These are phyloP conservation scores for Odontocolon sp. DNA, from an alignment of 2,888 invertebrate species.

Conservation along the genomic window DNA sequence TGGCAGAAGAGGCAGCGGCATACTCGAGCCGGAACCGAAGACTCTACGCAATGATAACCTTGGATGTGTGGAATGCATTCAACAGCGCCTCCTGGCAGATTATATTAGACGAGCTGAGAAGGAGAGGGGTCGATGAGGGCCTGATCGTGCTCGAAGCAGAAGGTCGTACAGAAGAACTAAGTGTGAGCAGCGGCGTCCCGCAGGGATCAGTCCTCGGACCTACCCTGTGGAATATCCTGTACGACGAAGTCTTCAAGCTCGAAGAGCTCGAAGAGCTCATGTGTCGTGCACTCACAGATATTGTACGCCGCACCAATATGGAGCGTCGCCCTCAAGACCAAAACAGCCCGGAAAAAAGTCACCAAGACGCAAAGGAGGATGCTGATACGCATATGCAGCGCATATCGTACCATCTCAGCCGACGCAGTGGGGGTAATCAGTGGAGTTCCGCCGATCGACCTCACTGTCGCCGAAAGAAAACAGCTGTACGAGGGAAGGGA, in stretches of 20 bases:
- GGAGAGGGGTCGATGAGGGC: constrained; percentile 22
- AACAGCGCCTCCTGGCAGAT: constrained; percentile 53
- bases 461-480: background rate
- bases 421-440: background rate
- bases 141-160: constrained; percentile 36
- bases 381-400: background rate
- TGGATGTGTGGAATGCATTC: constrained; percentile 61
- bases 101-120: constrained; percentile 42
- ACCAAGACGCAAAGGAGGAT: background rate
- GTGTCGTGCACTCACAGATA: background rate
- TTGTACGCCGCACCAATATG: constrained; percentile 48
- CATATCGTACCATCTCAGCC: background rate
- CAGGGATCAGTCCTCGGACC: constrained; percentile 56
- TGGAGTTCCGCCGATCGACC: constrained; percentile 1
- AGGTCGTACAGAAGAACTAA: background rate
- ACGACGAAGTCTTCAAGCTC: constrained; percentile 47
- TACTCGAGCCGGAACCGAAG: background rate
- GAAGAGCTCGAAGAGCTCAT: background rate
- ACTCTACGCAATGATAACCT: constrained; percentile 45
- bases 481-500: background rate
- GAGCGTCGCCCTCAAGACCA: constrained; percentile 22
- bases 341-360: constrained; percentile 33
- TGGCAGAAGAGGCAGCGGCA: constrained; percentile 4
- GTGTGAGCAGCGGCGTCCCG: constrained; percentile 45
- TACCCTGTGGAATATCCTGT: constrained; percentile 41